A percentile compares a stretch with the other conserved stretches of the same genome.
These are phyloP conservation scores for Lithophane semibrunnea DNA, from an alignment of 2,888 invertebrate species.

Conservation along the genomic window DNA sequence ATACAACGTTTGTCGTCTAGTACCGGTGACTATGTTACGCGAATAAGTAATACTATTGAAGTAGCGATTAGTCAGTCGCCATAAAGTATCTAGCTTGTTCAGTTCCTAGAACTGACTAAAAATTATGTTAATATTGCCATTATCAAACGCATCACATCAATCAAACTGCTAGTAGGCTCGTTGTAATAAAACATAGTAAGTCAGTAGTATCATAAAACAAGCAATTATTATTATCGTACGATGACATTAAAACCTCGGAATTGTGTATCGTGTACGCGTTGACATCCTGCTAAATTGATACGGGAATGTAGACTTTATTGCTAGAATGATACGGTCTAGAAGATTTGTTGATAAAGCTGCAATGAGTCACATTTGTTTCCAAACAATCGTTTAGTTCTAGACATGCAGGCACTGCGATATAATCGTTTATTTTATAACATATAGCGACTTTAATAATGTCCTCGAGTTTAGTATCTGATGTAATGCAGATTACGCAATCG, in stretches of 20 bases:
- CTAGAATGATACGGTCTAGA: not conserved
- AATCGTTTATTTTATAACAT: constrained; percentile 6
- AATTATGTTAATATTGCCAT: constrained; percentile 15
- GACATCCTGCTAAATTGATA: constrained; percentile 62
- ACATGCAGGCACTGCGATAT: constrained; percentile 57
- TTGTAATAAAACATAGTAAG: constrained; percentile 59
- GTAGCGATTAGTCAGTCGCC: constrained; percentile 17
- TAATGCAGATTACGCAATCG: constrained; percentile 36
- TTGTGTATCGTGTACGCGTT: constrained; percentile 42
- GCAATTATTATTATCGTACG: constrained; percentile 69
- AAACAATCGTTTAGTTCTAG: constrained; percentile 65
- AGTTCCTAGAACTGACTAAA: constrained; percentile 37
- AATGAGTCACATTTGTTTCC: constrained; percentile 64
- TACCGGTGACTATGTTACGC: not conserved
- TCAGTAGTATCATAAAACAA: constrained; percentile 62
- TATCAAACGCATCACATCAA: constrained; percentile 49
- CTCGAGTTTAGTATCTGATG: constrained; percentile 24
- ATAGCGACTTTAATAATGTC: constrained; percentile 11
- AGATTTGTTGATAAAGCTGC: constrained; percentile 10
- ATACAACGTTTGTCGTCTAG: constrained; percentile 2
- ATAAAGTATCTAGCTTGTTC: constrained; percentile 5
- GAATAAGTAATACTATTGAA: constrained; percentile 6
- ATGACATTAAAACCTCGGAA: constrained; percentile 70
- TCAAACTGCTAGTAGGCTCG: constrained; percentile 32
- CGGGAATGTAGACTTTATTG: constrained; percentile 34